These are phyloP conservation scores for Lutjanus campechanus DNA, from an alignment of 2,797 vertebrate species.

Conservation along the genomic window DNA sequence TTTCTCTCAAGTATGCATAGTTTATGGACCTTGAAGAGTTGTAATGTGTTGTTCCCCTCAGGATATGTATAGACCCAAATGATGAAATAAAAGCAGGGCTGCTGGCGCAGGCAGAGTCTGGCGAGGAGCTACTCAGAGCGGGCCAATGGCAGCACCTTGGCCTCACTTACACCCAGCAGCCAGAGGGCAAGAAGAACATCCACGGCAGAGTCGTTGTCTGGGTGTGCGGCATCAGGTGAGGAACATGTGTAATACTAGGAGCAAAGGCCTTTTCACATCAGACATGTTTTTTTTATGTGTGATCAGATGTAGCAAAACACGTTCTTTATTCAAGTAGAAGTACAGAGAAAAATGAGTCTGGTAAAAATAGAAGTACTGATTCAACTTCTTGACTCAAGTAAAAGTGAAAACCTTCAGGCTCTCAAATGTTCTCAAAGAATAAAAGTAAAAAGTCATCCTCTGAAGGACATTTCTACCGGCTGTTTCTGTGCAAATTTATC, in stretches of 20 bases:
- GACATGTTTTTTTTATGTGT: too few relatives aligned
- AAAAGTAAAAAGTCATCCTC: too few relatives aligned
- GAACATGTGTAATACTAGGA: not conserved
- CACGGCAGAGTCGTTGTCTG: conserved; percentile 90
- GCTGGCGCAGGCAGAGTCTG: conserved; percentile 93
- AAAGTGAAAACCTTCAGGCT: too few relatives aligned
- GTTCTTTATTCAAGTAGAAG: too few relatives aligned
- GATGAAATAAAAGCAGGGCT: conserved; percentile 94
- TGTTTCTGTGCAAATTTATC: too few relatives aligned
- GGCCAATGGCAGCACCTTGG: conserved; percentile 95
- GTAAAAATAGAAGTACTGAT: too few relatives aligned
- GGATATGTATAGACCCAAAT: conserved; percentile 94
- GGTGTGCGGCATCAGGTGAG: conserved; percentile 96
- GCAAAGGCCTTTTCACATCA: too few relatives aligned
- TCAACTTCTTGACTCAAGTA: too few relatives aligned
- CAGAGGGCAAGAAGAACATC: conserved; percentile 94
- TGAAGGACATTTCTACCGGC: too few relatives aligned
- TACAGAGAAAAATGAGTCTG: too few relatives aligned
- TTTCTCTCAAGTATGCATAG: not conserved
- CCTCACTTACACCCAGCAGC: conserved; percentile 92
- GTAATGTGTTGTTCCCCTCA: conserved; percentile 62
- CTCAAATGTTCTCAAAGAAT: too few relatives aligned
- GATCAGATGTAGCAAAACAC: too few relatives aligned
- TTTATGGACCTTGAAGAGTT: conserved; percentile 22
- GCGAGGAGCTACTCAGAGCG: conserved; percentile 85